These are phyloP conservation scores for Rhizoglyphus robini DNA, from an alignment of 1,140 invertebrate genomes.

Conservation along the genomic window DNA sequence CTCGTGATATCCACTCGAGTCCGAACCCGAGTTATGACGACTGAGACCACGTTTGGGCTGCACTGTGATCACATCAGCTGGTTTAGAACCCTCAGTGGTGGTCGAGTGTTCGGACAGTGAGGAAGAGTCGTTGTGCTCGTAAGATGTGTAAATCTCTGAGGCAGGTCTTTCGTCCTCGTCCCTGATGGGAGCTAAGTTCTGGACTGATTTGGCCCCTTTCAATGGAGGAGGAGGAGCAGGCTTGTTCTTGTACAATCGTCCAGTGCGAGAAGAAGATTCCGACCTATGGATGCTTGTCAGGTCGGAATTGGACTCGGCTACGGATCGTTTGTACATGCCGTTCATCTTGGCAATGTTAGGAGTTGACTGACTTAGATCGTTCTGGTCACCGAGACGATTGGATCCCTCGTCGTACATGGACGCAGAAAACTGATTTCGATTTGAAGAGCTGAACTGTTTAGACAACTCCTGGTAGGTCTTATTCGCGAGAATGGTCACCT, in stretches of 20 bases:
- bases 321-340: not conserved
- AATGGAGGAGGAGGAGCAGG: conserved; percentile 18
- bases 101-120: not conserved
- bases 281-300: not conserved
- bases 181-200: not conserved
- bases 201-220: not conserved
- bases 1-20: conserved; percentile 23
- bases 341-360: not conserved
- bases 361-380: conserved; percentile 17
- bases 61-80: not conserved
- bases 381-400: not conserved
- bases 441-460: not conserved
- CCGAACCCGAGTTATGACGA: conserved; percentile 21
- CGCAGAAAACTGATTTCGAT: not conserved
- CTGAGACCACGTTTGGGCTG: not conserved
- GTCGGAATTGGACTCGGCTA: not conserved
- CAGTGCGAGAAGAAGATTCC: not conserved
- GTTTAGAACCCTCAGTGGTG: not conserved
- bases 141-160: not conserved
- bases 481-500: conserved; percentile 25
- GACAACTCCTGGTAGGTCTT: not conserved
- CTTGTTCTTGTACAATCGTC: conserved; percentile 3
- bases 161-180: not conserved
- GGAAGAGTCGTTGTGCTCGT: not conserved
- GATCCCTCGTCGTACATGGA: not conserved